phyloP scores from a whole-genome alignment of 2,113 vertebrate genomes.

The Hipposideros armiger region DNA sequence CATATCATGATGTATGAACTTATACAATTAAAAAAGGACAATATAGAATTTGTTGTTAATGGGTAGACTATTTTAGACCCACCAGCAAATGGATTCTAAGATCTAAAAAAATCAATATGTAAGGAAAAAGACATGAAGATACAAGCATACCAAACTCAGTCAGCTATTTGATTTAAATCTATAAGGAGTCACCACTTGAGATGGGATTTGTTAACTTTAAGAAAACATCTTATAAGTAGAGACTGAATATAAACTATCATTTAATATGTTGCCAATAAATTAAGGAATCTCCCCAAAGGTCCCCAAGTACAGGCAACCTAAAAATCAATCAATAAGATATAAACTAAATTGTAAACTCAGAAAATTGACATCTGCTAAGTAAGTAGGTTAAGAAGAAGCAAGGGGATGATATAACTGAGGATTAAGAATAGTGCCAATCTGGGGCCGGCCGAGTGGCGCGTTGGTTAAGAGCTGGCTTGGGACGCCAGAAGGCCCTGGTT shows the following conservation, averaged over 20 bases:
- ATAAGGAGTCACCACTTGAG: not conserved
- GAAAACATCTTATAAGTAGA: not conserved
- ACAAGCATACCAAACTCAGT: not conserved
- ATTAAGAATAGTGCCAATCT: not conserved
- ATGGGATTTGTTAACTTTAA: not conserved
- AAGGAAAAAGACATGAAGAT: not conserved
- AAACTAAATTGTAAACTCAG: not conserved
- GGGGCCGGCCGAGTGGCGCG: too few species aligned
- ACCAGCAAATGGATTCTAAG: not conserved
- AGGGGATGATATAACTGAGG: not conserved
- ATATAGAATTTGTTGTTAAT: conserved; percentile 17
- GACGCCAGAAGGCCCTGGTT: too few species aligned
- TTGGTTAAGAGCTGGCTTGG: too few species aligned
- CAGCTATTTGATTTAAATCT: not conserved
- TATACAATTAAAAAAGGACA: not conserved
- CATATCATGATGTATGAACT: not conserved
- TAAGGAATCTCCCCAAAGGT: not conserved
- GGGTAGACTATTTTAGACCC: not conserved
- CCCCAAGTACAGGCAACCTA: not conserved
- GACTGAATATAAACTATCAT: not conserved
- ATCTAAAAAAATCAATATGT: not conserved
- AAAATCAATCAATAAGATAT: not conserved
- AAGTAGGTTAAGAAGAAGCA: not conserved
- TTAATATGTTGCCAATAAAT: conserved; percentile 22
- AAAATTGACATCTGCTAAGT: not conserved